Evolutionary conservation across 2,797 vertebrate genomes (phyloP).

Genomic region (Tragelaphus eurycerus): DNA sequence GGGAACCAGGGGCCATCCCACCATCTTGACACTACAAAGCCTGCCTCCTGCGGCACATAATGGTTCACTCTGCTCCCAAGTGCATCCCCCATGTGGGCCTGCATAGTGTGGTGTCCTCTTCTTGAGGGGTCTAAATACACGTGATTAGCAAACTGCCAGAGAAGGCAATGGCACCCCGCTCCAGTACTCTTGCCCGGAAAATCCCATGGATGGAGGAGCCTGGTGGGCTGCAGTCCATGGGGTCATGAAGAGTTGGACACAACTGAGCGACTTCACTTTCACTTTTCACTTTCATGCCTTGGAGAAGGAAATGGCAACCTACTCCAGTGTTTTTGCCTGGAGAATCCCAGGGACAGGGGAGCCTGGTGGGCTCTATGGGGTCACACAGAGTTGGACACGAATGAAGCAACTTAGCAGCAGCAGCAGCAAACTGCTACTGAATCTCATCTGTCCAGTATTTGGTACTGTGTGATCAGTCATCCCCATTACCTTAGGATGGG

Average conservation of each 20-base stretch:
- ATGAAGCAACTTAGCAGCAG: too few species aligned
- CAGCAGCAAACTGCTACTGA: not conserved
- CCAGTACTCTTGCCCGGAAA: too few species aligned
- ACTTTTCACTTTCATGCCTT: too few species aligned
- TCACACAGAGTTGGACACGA: too few species aligned
- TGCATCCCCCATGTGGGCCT: not conserved
- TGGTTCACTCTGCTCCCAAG: not conserved
- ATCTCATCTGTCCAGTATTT: not conserved
- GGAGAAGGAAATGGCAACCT: too few species aligned
- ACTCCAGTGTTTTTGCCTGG: too few species aligned
- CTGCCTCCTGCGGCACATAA: not conserved
- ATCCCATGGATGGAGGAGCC: too few species aligned
- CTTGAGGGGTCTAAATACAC: not conserved
- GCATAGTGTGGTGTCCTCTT: not conserved
- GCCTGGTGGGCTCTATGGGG: too few species aligned
- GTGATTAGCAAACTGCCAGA: not conserved
- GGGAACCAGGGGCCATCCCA: not conserved
- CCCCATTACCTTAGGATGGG: not conserved
- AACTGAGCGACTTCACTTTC: too few species aligned
- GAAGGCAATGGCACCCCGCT: too few species aligned
- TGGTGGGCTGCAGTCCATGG: too few species aligned
- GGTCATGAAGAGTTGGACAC: accelerated
- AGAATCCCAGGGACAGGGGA: too few species aligned
- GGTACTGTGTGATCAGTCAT: not conserved
- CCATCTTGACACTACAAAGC: not conserved